phyloP scores from a whole-genome alignment of 2,113 vertebrate species.

The Clupea harengus region DNA sequence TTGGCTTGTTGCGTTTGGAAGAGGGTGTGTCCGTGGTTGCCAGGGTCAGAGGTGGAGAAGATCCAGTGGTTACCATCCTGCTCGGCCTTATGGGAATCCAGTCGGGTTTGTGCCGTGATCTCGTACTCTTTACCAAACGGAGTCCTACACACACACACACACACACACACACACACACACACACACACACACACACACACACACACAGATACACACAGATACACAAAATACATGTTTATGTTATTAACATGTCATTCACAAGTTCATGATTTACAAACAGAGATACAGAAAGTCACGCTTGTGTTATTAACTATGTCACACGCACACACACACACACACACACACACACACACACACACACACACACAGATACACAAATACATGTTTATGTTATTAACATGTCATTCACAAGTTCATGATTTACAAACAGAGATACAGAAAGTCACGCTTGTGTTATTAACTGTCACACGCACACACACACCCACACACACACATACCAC shows the following conservation, averaged over 20 bases:
- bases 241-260: too few relatives aligned
- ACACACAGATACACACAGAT: not conserved
- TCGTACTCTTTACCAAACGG: slow-evolving; percentile 84
- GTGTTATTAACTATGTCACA: slow-evolving; percentile 17
- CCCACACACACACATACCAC: slow-evolving; percentile 16
- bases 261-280: too few relatives aligned
- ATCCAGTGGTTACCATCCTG: slow-evolving; percentile 85
- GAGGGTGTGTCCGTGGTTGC: slow-evolving; percentile 32
- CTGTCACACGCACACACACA: slow-evolving; percentile 49
- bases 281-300: too few relatives aligned
- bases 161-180: not conserved
- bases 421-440: too few relatives aligned
- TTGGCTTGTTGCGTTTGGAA: not conserved
- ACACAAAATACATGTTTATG: not conserved
- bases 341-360: not conserved
- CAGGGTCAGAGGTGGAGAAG: slow-evolving; percentile 75
- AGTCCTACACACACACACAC: slow-evolving; percentile 71
- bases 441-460: too few relatives aligned
- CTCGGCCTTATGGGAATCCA: slow-evolving; percentile 82
- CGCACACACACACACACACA: slow-evolving; percentile 40
- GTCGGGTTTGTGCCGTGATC: slow-evolving; percentile 81
- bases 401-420: too few relatives aligned
- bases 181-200: slow-evolving; percentile 44
- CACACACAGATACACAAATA: too few relatives aligned
- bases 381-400: not conserved